These are phyloP conservation scores for Delichon dasypus DNA, from an alignment of 2,797 vertebrate species.

Conservation along the genomic window DNA sequence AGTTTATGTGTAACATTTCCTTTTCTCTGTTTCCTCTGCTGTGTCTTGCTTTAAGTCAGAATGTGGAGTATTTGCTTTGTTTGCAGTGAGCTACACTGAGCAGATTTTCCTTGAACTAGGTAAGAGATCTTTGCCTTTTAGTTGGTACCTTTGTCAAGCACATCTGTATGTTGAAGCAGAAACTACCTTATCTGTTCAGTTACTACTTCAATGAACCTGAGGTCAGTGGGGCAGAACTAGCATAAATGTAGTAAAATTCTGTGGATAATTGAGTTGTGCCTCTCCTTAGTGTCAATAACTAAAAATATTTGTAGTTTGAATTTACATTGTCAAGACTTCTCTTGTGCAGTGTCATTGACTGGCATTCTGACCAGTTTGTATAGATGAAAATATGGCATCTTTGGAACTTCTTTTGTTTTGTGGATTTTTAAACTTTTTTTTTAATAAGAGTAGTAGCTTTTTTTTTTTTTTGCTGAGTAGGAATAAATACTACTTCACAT, in stretches of 20 bases:
- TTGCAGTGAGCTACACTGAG: background rate
- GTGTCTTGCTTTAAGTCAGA: background rate
- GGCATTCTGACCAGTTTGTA: background rate
- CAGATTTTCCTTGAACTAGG: background rate
- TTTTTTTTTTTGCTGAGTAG: background rate
- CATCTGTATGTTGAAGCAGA: background rate
- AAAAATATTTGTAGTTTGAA: background rate
- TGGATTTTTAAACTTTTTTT: too few relatives aligned
- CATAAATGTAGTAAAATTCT: background rate
- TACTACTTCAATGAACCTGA: background rate
- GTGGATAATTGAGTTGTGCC: background rate
- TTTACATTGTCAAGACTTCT: background rate
- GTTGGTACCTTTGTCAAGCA: background rate
- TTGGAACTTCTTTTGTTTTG: background rate
- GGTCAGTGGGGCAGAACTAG: background rate
- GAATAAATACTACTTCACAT: background rate
- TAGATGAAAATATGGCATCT: background rate
- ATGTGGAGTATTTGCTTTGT: background rate
- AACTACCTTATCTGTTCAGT: background rate
- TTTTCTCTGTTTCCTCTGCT: background rate
- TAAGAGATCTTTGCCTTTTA: background rate
- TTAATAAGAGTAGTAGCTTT: background rate
- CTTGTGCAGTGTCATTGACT: background rate
- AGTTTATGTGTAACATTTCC: background rate
- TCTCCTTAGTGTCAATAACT: background rate